Evolutionary conservation across 2,113 vertebrate species (phyloP).

Genomic region (Hypanus sabinus): DNA sequence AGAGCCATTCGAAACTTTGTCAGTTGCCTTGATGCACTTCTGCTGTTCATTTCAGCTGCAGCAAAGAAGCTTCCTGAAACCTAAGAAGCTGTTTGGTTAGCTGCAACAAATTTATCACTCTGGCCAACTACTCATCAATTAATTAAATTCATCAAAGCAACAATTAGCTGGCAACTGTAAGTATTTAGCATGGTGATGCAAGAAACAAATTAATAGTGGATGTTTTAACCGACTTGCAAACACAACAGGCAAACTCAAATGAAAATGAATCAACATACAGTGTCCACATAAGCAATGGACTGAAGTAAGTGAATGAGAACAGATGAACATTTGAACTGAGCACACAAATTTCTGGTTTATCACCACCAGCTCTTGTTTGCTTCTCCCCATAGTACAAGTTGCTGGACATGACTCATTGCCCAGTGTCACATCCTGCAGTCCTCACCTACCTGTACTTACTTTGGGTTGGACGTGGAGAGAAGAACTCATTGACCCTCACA

Average conservation of each 20-base stretch:
- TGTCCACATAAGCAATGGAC: not conserved
- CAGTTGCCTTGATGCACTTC: not conserved
- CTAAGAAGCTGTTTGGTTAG: not conserved
- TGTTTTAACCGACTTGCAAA: not conserved
- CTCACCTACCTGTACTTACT: too few relatives aligned
- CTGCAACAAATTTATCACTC: not conserved
- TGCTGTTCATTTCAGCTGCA: not conserved
- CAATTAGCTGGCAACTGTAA: not conserved
- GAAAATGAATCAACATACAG: not conserved
- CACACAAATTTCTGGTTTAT: not conserved
- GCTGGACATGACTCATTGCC: too few relatives aligned
- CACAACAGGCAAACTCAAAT: not conserved
- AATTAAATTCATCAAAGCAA: not conserved
- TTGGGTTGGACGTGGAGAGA: too few relatives aligned
- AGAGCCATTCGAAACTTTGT: not conserved
- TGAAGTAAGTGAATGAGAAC: not conserved
- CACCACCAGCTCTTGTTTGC: not conserved
- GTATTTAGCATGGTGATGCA: not conserved
- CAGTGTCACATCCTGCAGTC: too few relatives aligned
- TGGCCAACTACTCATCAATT: not conserved
- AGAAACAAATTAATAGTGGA: not conserved
- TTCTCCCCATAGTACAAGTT: not conserved
- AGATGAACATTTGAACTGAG: not conserved
- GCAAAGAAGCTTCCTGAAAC: not conserved
- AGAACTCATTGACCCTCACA: too few relatives aligned